Evolutionary conservation across 1,140 invertebrate species (phyloP).

Genomic region (Zelostemma sp.): DNA sequence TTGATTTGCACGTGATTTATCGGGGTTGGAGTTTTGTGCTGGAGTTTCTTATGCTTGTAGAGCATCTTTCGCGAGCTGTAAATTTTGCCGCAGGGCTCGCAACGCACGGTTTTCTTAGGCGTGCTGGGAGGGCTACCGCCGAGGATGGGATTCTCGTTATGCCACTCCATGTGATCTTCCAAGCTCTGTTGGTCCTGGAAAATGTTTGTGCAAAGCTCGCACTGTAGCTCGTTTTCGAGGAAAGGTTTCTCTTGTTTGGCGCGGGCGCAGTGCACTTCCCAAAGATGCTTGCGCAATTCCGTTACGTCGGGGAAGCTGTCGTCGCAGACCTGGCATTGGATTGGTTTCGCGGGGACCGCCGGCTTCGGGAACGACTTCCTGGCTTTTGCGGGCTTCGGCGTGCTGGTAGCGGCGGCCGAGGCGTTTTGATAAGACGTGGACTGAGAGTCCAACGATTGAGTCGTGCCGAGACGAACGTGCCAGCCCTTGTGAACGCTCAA

Average conservation of each 20-base stretch:
- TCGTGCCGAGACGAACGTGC: constrained; percentile 69
- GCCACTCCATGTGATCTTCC: constrained; percentile 71
- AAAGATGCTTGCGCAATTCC: constrained; percentile 61
- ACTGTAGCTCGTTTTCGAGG: constrained; percentile 68
- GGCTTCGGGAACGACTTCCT: constrained; percentile 59
- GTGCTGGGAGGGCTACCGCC: not conserved
- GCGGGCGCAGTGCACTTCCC: constrained; percentile 64
- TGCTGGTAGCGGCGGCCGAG: not conserved
- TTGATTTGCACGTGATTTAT: constrained; percentile 40
- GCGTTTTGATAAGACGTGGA: not conserved
- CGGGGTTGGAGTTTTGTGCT: constrained; percentile 54
- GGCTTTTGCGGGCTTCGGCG: constrained; percentile 56
- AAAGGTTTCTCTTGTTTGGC: constrained; percentile 60
- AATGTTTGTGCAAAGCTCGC: constrained; percentile 73
- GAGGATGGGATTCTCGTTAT: constrained; percentile 61
- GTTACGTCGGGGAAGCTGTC: constrained; percentile 58
- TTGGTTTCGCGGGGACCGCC: constrained; percentile 24
- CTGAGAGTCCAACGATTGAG: constrained; percentile 18
- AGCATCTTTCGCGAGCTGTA: constrained; percentile 68
- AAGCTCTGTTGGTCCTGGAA: constrained; percentile 72
- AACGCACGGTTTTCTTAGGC: constrained; percentile 65
- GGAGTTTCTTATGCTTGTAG: constrained; percentile 70
- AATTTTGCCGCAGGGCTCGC: constrained; percentile 74
- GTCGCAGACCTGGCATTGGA: constrained; percentile 67
- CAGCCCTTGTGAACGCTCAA: constrained; percentile 75